Conservation (phyloP, 2,888 invertebrate genomes). For the Scaeva pyrastri region DNA sequence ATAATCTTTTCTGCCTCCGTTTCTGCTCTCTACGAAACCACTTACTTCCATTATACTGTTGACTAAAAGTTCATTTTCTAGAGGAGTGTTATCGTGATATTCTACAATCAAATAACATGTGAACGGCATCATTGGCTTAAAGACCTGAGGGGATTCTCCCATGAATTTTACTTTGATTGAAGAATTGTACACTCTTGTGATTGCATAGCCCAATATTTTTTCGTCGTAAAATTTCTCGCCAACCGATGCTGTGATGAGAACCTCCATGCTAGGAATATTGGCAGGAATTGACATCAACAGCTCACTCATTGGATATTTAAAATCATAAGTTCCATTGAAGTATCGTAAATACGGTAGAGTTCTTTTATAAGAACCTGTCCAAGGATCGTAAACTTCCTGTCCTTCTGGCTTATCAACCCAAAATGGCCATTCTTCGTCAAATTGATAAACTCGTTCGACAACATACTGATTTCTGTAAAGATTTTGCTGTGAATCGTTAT, state of each 20-base stretch:
- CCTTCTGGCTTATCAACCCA: slow-evolving; percentile 89
- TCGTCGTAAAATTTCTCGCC: slow-evolving; percentile 95
- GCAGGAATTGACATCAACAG: slow-evolving; percentile 85
- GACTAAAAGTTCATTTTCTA: slow-evolving; percentile 87
- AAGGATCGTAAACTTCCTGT: slow-evolving; percentile 82
- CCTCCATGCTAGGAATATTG: slow-evolving; percentile 88
- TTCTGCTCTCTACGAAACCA: slow-evolving; percentile 86
- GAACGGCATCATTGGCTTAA: slow-evolving; percentile 97
- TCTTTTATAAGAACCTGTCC: slow-evolving; percentile 84
- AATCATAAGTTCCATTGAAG: slow-evolving; percentile 94
- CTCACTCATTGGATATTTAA: slow-evolving; percentile 93
- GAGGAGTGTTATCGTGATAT: slow-evolving; percentile 94
- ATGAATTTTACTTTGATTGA: slow-evolving; percentile 92
- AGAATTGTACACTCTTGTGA: slow-evolving; percentile 94
- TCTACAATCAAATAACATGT: slow-evolving; percentile 94
- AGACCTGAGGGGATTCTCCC: slow-evolving; percentile 96
- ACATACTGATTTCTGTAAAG: slow-evolving; percentile 85
- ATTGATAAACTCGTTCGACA: slow-evolving; percentile 90
- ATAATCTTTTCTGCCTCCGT: slow-evolving; percentile 88
- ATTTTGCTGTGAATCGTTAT: slow-evolving; percentile 77
- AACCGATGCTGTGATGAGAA: slow-evolving; percentile 93
- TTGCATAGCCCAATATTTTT: slow-evolving; percentile 92
- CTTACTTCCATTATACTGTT: slow-evolving; percentile 88
- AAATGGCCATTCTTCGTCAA: slow-evolving; percentile 92
- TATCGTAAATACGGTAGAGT: slow-evolving; percentile 90